Conservation (phyloP, 2,797 vertebrate species). For the Margarornis squamiger region DNA sequence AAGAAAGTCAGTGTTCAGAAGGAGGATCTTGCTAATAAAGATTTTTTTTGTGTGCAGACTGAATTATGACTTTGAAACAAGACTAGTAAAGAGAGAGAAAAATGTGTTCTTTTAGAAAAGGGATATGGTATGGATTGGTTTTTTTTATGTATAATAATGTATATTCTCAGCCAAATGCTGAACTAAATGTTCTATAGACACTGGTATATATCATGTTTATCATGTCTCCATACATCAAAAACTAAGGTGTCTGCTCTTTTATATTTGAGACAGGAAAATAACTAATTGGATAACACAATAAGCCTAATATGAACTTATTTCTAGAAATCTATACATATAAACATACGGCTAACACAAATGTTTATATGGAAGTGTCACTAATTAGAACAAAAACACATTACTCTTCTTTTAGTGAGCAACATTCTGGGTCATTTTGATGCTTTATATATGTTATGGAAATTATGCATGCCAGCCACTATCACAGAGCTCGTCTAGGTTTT, state of each 20-base stretch:
- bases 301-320: neutral
- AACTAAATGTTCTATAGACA: neutral
- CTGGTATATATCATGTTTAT: neutral
- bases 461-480: rapidly evolving
- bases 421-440: neutral
- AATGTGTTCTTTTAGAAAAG: neutral
- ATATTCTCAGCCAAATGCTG: neutral
- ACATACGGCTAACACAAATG: neutral
- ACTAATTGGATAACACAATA: neutral
- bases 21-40: neutral
- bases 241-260: neutral
- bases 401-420: neutral
- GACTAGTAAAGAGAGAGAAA: neutral
- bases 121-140: neutral
- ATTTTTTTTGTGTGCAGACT: neutral
- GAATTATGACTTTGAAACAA: neutral
- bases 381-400: neutral
- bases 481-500: neutral
- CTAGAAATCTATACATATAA: neutral
- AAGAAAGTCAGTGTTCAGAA: neutral
- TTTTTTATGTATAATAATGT: neutral
- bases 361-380: neutral
- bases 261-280: neutral
- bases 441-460: neutral
- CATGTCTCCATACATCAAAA: neutral